phyloP scores from a whole-genome alignment of 2,888 invertebrate genomes.

The Vesta saturnalis region DNA sequence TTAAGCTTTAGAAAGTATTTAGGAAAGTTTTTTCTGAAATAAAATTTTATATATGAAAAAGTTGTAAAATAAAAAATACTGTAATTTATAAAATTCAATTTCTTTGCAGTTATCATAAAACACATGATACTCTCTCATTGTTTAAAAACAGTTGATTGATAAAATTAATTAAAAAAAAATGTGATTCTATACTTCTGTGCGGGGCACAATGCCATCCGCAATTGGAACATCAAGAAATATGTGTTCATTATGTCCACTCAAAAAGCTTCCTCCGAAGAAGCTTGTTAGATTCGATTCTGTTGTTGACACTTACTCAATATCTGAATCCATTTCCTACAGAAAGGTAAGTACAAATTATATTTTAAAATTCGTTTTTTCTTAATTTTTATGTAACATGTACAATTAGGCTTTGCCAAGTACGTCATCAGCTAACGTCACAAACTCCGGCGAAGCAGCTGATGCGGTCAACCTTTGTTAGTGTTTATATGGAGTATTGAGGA shows the following conservation, averaged over 20 bases:
- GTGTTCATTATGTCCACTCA: constrained; percentile 70
- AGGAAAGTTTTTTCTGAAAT: too few species aligned
- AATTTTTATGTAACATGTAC: too few species aligned
- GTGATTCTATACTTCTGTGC: constrained; percentile 19
- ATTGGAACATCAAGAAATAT: constrained; percentile 62
- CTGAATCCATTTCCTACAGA: constrained; percentile 56
- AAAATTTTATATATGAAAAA: too few species aligned
- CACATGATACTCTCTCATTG: not conserved
- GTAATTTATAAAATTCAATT: too few species aligned
- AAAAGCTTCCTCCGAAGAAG: constrained; percentile 67
- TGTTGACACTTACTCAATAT: constrained; percentile 71
- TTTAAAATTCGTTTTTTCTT: not conserved
- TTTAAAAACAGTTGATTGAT: not conserved
- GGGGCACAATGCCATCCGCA: constrained; percentile 63
- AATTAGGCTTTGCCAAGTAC: too few species aligned
- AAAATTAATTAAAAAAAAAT: constrained; percentile 7
- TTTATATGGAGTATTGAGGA: too few species aligned
- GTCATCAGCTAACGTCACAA: too few species aligned
- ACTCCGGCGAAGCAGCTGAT: too few species aligned
- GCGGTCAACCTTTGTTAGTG: too few species aligned
- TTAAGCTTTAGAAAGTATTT: too few species aligned
- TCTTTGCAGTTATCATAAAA: too few species aligned
- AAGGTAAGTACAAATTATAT: constrained; percentile 38
- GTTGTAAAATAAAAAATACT: too few species aligned
- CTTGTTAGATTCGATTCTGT: constrained; percentile 71